Percentiles rank a stretch among this genome's conserved stretches.
Conservation (phyloP, 1,140 invertebrate species). For the honey bee (Apis mellifera) region DNA sequence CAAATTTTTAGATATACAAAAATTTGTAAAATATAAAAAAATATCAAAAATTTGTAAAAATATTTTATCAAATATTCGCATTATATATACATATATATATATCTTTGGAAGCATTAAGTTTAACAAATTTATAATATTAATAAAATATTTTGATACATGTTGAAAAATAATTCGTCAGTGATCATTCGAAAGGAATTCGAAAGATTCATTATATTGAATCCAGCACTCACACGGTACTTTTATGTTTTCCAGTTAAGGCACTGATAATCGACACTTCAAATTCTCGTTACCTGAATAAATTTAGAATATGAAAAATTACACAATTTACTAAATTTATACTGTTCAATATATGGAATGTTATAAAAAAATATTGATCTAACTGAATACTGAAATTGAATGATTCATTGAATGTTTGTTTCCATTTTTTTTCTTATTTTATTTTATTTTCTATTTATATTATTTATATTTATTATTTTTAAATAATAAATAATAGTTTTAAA, state of each 20-base stretch:
- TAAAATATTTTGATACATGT: background rate
- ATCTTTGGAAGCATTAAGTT: background rate
- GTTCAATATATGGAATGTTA: background rate
- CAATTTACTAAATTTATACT: background rate
- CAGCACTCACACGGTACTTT: slow-evolving; percentile 37
- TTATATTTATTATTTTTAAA: slow-evolving; percentile 28
- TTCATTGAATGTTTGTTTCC: slow-evolving; percentile 44
- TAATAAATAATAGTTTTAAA: background rate
- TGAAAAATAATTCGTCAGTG: slow-evolving; percentile 38
- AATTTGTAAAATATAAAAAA: background rate
- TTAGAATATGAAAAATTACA: background rate
- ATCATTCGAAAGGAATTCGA: background rate
- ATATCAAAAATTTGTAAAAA: background rate
- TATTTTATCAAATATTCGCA: background rate
- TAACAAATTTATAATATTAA: background rate
- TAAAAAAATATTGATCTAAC: background rate
- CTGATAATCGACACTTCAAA: background rate
- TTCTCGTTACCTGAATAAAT: background rate
- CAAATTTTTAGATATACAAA: too few relatives aligned
- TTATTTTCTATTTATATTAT: slow-evolving; percentile 11
- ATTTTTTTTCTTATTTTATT: slow-evolving; percentile 21
- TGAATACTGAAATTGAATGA: slow-evolving; percentile 48
- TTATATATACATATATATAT: background rate
- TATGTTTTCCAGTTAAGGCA: slow-evolving; percentile 23
- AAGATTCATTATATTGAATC: slow-evolving; percentile 36